phyloP scores from a whole-genome alignment of 2,888 invertebrate species.

The Pristionchus mayeri region DNA sequence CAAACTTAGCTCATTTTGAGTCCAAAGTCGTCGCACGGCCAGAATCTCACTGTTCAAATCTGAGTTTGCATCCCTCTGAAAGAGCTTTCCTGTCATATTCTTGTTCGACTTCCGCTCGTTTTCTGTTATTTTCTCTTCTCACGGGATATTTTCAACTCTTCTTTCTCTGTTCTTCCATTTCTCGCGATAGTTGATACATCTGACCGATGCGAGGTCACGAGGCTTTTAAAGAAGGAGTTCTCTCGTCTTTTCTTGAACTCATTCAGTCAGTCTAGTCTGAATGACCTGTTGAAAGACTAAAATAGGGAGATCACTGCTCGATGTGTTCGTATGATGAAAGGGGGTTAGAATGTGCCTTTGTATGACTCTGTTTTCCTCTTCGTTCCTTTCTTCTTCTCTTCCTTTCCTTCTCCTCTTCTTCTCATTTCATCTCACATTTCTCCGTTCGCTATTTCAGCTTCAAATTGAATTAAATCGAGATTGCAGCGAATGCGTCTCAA shows the following conservation, averaged over 20 bases:
- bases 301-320: too few species aligned
- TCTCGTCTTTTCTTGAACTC: too few species aligned
- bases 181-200: constrained; percentile 8
- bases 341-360: not conserved
- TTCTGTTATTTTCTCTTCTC: not conserved
- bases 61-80: too few species aligned
- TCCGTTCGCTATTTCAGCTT: not conserved
- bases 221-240: too few species aligned
- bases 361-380: not conserved
- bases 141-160: constrained; percentile 12
- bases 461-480: not conserved
- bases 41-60: too few species aligned
- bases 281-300: too few species aligned
- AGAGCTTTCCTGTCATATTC: too few species aligned
- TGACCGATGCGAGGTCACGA: constrained; percentile 15
- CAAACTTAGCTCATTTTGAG: too few species aligned
- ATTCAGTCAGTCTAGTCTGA: too few species aligned
- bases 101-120: not conserved
- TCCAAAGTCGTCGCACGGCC: too few species aligned
- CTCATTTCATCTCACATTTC: constrained; percentile 7
- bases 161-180: not conserved
- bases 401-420: not conserved
- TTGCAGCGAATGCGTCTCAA: not conserved
- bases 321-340: not conserved
- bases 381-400: constrained; percentile 7